A percentile compares a stretch with the other conserved stretches of the same genome.
Evolutionary conservation across 2,888 invertebrate species (phyloP).

Genomic region (Cataglyphis livida): DNA sequence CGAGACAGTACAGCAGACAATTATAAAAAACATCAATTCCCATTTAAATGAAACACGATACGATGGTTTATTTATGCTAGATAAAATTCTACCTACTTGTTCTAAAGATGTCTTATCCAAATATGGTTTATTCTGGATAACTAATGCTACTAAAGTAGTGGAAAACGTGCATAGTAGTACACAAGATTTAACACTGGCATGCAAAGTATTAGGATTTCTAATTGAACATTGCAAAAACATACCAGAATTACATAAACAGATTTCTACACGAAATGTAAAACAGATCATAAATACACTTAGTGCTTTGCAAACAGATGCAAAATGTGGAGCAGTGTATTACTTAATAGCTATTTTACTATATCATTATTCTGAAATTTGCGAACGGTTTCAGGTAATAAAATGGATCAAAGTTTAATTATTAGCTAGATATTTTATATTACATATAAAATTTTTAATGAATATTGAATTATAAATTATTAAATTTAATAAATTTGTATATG

Average conservation of each 20-base stretch:
- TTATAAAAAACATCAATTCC: conserved; percentile 77
- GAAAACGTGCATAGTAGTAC: conserved; percentile 73
- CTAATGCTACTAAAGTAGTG: conserved; percentile 77
- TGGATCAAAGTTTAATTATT: background rate
- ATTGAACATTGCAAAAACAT: conserved; percentile 76
- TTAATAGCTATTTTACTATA: conserved; percentile 78
- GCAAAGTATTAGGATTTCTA: conserved; percentile 75
- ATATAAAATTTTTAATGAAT: background rate
- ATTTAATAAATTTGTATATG: background rate
- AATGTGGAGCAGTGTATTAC: conserved; percentile 74
- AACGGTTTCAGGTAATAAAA: conserved; percentile 78
- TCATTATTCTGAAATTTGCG: conserved; percentile 81
- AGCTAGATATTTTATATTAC: background rate
- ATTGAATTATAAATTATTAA: background rate
- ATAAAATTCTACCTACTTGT: conserved; percentile 69
- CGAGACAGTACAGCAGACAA: conserved; percentile 65
- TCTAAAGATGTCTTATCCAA: conserved; percentile 75
- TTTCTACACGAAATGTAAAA: conserved; percentile 81
- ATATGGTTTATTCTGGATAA: conserved; percentile 79
- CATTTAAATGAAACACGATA: conserved; percentile 77
- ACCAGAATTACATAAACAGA: conserved; percentile 80
- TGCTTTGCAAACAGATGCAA: conserved; percentile 64
- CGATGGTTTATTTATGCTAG: conserved; percentile 75
- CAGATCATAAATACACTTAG: conserved; percentile 76
- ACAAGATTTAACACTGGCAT: conserved; percentile 73